Percentiles rank a stretch among this genome's conserved stretches.
phyloP scores from a whole-genome alignment of 2,888 invertebrate species.

The Oligia latruncula region DNA sequence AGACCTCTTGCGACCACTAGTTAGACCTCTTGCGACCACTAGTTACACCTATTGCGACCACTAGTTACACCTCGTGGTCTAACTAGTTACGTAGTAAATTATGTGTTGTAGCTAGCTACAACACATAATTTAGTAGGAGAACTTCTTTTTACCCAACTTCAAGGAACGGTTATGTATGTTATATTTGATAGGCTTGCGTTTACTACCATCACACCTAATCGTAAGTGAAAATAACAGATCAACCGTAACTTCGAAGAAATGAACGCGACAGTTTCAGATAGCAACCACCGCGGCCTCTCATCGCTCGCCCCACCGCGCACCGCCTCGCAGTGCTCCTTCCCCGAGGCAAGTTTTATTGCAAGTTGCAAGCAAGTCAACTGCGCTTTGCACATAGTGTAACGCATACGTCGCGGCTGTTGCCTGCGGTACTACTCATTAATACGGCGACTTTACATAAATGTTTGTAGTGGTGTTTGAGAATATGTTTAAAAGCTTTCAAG shows the following conservation, averaged over 20 bases:
- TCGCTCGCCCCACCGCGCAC: conserved; percentile 60
- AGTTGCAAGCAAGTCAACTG: conserved; percentile 81
- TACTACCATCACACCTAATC: no score
- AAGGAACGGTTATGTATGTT: not conserved
- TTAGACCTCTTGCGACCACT: no score
- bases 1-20: no score
- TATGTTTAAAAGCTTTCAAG: not conserved
- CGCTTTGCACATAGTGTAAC: conserved; percentile 75
- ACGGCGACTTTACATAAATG: conserved; percentile 50
- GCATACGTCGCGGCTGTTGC: conserved; percentile 65
- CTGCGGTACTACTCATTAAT: conserved; percentile 64
- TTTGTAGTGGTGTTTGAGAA: not conserved
- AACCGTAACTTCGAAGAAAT: not conserved
- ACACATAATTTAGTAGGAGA: not conserved
- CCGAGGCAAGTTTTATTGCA: conserved; percentile 85
- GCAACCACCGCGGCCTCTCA: conserved; percentile 14
- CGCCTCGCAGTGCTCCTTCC: conserved; percentile 59
- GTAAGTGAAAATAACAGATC: no score
- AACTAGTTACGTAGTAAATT: no score
- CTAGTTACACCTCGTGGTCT: no score
- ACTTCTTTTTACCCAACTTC: not conserved
- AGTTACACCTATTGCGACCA: no score
- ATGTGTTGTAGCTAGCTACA: no score
- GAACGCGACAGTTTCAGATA: not conserved
- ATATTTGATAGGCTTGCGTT: not conserved